Conservation (phyloP, 2,113 vertebrate genomes). For the Malurus melanocephalus region DNA sequence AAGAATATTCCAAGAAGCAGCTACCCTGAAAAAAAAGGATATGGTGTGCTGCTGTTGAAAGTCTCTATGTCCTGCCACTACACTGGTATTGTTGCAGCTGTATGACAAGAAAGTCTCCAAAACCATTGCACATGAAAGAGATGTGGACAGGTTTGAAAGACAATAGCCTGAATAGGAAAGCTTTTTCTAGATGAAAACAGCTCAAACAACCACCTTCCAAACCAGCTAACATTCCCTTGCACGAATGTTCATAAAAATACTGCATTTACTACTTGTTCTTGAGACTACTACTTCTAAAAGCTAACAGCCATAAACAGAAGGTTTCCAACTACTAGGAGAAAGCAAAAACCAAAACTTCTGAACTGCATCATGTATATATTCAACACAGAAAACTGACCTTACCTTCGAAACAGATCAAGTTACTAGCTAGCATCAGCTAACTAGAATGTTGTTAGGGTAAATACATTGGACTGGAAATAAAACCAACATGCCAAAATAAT, state of each 20-base stretch:
- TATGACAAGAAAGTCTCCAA: not conserved
- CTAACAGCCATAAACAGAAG: not conserved
- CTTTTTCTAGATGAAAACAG: not conserved
- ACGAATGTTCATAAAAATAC: not conserved
- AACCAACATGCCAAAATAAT: not conserved
- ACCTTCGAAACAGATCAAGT: not conserved
- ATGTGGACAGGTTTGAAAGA: not conserved
- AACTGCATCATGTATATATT: not conserved
- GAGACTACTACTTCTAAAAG: not conserved
- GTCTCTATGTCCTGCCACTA: not conserved
- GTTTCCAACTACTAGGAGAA: not conserved
- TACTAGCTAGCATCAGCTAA: not conserved
- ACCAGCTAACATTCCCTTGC: rapidly evolving
- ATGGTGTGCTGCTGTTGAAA: not conserved
- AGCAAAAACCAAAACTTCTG: not conserved
- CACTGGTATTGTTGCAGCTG: not conserved
- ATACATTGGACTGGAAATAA: not conserved
- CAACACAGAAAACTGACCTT: not conserved
- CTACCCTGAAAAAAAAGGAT: not conserved
- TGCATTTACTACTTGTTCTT: not conserved
- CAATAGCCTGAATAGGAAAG: not conserved
- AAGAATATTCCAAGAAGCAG: not conserved
- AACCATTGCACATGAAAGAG: not conserved
- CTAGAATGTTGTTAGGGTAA: not conserved
- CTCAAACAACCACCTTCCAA: not conserved